Evolutionary conservation across 2,888 invertebrate genomes (phyloP), one percentile per base, ranked within the genome.

Genomic region (Ceraclea dissimilis): DNA sequence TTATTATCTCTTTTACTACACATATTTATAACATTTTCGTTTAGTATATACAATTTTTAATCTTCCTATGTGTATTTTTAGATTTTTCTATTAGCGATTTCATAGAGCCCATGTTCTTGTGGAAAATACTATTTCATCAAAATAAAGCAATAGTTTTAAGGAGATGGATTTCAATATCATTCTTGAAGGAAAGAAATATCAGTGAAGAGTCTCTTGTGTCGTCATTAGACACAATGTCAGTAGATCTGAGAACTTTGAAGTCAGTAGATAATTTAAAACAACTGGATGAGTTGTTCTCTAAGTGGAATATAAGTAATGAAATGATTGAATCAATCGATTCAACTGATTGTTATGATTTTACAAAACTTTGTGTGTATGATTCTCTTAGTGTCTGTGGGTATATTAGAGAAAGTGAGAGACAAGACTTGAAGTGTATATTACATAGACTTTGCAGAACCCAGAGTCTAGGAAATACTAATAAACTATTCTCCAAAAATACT

Each of bases 361-460:
- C 79, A 1, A 76, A 78, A 67, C 73, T 83, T 67, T 73, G 78
- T 60, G 72, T 83, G 61, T 78, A 83, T 60, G 82, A 84, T 65
- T 79, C 81, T 54, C 68, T 86, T 2, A 74, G 78, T 57, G 78
- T 79, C 52, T 84, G 81, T 63, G 88, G 88, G 1, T 75, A 85
- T 63, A 83, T 88, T 53, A 77, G 79, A 58, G 71, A 76, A 13
- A 71, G 73, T 54, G 88, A 89, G 67, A 70, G 71, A 26, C 69
- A 70, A 11, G 72, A 83, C 66, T 68, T 85, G 33, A 71, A 76
- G 60, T 70, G 73, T 64, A 76, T 85, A 49, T 70, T 89, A 62
- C 71, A 76, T 2, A 78, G 88, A 65, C 69, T 88, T 49, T 79
- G 82, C 60, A 73, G 78, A 56, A 80, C 79, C 13, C 75, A 76